Evolutionary conservation across 2,888 invertebrate genomes (phyloP).

Genomic region (Tiliacea citrago): DNA sequence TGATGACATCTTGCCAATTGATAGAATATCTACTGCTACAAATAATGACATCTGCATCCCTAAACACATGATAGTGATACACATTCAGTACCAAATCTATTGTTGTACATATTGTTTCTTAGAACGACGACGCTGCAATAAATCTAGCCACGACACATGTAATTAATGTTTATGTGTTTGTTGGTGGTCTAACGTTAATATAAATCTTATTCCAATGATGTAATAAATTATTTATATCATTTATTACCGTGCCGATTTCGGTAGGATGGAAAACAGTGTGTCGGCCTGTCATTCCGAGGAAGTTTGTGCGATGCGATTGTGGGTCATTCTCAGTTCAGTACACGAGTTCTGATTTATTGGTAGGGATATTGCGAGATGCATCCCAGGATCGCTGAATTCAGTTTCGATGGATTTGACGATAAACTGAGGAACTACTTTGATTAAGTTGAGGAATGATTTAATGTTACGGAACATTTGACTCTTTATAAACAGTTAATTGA

Average conservation of each 20-base stretch:
- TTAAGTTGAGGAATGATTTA: not conserved
- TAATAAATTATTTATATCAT: slow-evolving; percentile 63
- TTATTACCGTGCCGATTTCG: slow-evolving; percentile 60
- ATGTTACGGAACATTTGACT: not conserved
- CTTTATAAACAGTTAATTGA: not conserved
- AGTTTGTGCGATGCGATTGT: slow-evolving; percentile 52
- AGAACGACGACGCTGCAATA: slow-evolving; percentile 55
- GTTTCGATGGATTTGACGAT: slow-evolving; percentile 8
- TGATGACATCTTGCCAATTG: slow-evolving; percentile 6
- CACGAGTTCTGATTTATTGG: slow-evolving; percentile 42
- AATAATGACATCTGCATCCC: slow-evolving; percentile 37
- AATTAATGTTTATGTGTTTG: slow-evolving; percentile 65
- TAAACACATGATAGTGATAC: slow-evolving; percentile 41
- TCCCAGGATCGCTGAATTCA: slow-evolving; percentile 1
- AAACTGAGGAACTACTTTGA: not conserved
- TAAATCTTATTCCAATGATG: slow-evolving; percentile 63
- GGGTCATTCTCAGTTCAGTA: slow-evolving; percentile 49
- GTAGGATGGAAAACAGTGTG: slow-evolving; percentile 58
- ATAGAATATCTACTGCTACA: slow-evolving; percentile 5
- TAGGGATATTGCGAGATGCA: slow-evolving; percentile 34
- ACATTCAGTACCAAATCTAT: slow-evolving; percentile 50
- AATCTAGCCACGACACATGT: slow-evolving; percentile 60
- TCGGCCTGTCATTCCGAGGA: slow-evolving; percentile 54
- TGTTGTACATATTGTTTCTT: slow-evolving; percentile 55
- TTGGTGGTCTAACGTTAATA: slow-evolving; percentile 64